Evolutionary conservation across 2,113 vertebrate species (phyloP).

Genomic region (Dipodomys stephensi): DNA sequence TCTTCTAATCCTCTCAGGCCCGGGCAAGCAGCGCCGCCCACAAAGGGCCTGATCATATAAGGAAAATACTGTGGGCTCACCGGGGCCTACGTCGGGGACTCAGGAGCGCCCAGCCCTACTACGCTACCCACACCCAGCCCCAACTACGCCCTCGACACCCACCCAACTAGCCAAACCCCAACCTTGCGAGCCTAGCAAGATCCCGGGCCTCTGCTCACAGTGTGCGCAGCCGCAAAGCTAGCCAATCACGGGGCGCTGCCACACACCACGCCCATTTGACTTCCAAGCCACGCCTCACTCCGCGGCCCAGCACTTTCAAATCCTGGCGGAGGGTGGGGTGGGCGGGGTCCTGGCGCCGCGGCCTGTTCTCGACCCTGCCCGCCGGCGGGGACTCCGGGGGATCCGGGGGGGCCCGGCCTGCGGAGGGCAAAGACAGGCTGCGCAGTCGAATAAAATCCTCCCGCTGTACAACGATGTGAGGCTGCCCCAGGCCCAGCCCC

Average conservation of each 20-base stretch:
- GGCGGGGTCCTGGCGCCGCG: no score
- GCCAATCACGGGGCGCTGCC: not conserved
- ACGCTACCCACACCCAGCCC: fast-evolving
- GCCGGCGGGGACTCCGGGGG: no score
- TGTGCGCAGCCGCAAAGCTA: not conserved
- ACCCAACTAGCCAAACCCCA: fast-evolving
- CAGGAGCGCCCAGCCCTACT: not conserved
- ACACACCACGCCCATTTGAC: not conserved
- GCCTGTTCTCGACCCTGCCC: no score
- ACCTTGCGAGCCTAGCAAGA: fast-evolving
- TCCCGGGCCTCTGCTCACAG: fast-evolving
- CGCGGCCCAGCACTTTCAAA: no score
- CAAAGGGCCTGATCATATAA: slow-evolving; percentile 81
- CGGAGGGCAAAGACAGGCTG: no score
- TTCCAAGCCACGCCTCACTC: no score
- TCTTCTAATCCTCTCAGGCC: slow-evolving; percentile 79
- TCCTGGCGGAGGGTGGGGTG: no score
- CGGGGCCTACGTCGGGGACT: not conserved
- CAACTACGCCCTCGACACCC: no score
- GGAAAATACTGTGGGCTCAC: slow-evolving; percentile 79
- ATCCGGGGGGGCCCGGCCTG: no score
- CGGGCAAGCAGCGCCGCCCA: not conserved
- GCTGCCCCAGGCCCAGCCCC: no score
- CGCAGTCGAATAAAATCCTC: not conserved
- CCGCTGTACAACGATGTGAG: not conserved